These are phyloP conservation scores for Parnassius apollo DNA, from an alignment of 2,888 invertebrate species.

Conservation along the genomic window DNA sequence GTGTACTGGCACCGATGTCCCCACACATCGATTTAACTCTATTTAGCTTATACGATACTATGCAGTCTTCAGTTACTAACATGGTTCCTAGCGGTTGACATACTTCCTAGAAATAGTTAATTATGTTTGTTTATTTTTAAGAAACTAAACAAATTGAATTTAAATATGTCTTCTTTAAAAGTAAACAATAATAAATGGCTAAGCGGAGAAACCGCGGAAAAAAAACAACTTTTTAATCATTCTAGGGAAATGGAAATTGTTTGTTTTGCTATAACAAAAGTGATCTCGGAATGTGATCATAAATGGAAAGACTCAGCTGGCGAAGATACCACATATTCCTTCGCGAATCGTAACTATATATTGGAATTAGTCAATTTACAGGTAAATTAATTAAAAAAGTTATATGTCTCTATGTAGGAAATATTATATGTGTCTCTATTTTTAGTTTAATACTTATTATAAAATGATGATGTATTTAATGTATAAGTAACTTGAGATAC, in stretches of 20 bases:
- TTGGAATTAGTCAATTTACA: slow-evolving; percentile 77
- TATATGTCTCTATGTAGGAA: background rate
- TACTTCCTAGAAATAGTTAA: slow-evolving; percentile 30
- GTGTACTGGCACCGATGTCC: slow-evolving; percentile 63
- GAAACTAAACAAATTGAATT: slow-evolving; percentile 14
- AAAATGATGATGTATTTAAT: too few relatives aligned
- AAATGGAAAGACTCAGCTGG: slow-evolving; percentile 67
- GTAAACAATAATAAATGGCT: slow-evolving; percentile 75
- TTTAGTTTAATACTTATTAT: too few relatives aligned
- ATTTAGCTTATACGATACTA: slow-evolving; percentile 56
- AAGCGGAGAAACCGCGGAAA: slow-evolving; percentile 75
- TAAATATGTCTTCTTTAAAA: slow-evolving; percentile 54
- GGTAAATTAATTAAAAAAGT: slow-evolving; percentile 44
- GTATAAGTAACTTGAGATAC: too few relatives aligned
- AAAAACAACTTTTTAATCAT: slow-evolving; percentile 70
- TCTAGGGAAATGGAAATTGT: slow-evolving; percentile 76
- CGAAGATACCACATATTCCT: slow-evolving; percentile 49
- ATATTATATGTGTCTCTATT: too few relatives aligned
- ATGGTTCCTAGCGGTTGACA: slow-evolving; percentile 59
- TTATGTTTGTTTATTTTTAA: slow-evolving; percentile 31
- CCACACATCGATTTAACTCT: slow-evolving; percentile 69
- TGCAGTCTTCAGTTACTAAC: slow-evolving; percentile 55
- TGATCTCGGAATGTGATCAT: slow-evolving; percentile 69
- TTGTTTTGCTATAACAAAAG: slow-evolving; percentile 69
- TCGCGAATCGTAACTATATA: slow-evolving; percentile 69